phyloP scores from a whole-genome alignment of 92 coral and sea anemone genomes.

The Siderastrea radians region DNA sequence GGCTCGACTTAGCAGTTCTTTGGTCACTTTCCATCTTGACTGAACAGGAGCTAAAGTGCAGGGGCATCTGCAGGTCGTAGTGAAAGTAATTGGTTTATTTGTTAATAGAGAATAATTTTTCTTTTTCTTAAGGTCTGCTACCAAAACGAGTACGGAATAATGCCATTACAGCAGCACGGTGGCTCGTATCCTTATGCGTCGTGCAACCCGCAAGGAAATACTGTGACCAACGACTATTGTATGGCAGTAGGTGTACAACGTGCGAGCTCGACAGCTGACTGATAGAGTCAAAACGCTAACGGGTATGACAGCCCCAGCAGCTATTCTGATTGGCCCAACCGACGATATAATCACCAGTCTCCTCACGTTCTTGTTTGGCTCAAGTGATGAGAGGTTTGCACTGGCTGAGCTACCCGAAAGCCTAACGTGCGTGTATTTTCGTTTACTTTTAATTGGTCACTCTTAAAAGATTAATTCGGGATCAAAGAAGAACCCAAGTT shows the following conservation, averaged over 20 bases:
- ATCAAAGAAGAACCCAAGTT: no score
- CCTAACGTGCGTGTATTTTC: no score
- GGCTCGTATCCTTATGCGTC: constrained; percentile 83
- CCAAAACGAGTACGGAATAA: constrained; percentile 82
- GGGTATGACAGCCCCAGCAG: constrained; percentile 77
- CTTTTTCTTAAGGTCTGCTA: constrained; percentile 66
- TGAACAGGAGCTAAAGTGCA: no score
- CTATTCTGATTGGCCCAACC: constrained; percentile 78
- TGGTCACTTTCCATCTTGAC: no score
- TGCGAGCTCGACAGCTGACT: constrained; percentile 67
- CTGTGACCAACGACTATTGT: constrained; percentile 72
- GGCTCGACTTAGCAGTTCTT: no score
- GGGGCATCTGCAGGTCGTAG: no score
- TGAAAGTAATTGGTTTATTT: neutral
- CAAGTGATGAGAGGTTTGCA: constrained; percentile 35
- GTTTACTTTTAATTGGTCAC: no score
- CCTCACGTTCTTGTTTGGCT: constrained; percentile 79
- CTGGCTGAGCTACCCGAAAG: no score
- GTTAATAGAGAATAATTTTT: neutral
- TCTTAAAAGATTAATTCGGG: no score
- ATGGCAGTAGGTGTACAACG: constrained; percentile 83
- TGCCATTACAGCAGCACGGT: constrained; percentile 72
- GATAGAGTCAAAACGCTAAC: constrained; percentile 83
- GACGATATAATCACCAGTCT: constrained; percentile 61
- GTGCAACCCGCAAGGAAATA: constrained; percentile 73